Percentiles rank a stretch among this genome's conserved stretches.
phyloP scores from a whole-genome alignment of 2,113 vertebrate species.

The Protobothrops mucrosquamatus region DNA sequence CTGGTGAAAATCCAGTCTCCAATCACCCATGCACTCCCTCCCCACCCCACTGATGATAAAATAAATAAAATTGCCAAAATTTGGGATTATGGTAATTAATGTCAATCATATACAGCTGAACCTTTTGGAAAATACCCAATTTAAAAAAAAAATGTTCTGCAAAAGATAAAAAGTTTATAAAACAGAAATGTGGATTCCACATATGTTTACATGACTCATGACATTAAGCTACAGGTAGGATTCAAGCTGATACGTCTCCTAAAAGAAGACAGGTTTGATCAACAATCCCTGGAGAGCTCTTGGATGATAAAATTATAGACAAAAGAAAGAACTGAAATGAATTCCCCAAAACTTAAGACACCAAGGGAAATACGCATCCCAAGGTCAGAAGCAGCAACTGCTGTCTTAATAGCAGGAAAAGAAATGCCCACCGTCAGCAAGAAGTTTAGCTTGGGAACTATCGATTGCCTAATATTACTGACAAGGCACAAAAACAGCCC shows the following conservation, averaged over 20 bases:
- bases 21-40: not conserved
- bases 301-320: not conserved
- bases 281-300: not conserved
- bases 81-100: not conserved
- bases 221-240: not conserved
- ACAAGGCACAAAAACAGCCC: slow-evolving; percentile 27
- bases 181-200: not conserved
- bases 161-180: not conserved
- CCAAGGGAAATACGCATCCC: slow-evolving; percentile 12
- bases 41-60: not conserved
- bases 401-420: slow-evolving; percentile 35
- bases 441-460: slow-evolving; percentile 22
- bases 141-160: not conserved
- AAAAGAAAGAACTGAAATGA: not conserved
- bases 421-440: slow-evolving; percentile 17
- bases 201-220: not conserved
- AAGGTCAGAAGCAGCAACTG: slow-evolving; percentile 36
- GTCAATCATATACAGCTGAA: not conserved
- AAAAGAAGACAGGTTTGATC: not conserved
- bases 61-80: not conserved
- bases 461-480: slow-evolving; percentile 18
- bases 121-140: not conserved
- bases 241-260: not conserved
- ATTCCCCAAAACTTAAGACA: slow-evolving; percentile 18
- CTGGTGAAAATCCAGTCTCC: not conserved